Evolutionary conservation across 2,888 invertebrate species (phyloP).

Genomic region (Aelia acuminata): DNA sequence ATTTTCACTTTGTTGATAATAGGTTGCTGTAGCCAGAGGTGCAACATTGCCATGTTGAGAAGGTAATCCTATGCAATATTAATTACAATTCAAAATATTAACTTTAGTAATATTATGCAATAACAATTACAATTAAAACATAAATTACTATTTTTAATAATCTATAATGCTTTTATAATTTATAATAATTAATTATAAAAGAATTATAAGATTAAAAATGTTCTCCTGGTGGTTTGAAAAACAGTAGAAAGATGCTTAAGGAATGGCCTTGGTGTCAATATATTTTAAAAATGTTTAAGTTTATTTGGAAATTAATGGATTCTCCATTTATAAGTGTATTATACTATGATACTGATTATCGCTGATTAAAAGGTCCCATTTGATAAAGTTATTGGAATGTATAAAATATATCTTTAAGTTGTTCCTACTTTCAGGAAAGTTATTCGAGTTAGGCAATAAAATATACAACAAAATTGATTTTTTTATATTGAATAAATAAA

Average conservation of each 20-base stretch:
- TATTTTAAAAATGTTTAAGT: background rate
- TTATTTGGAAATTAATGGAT: background rate
- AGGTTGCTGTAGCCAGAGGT: slow-evolving; percentile 73
- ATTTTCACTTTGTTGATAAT: slow-evolving; percentile 74
- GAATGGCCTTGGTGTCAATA: background rate
- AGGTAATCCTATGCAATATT: slow-evolving; percentile 67
- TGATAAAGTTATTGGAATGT: background rate
- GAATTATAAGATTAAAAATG: background rate
- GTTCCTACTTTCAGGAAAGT: background rate
- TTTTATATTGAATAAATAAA: too few relatives aligned
- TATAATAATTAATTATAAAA: background rate
- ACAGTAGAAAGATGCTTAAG: background rate
- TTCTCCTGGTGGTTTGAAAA: background rate
- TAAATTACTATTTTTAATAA: background rate
- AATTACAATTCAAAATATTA: slow-evolving; percentile 16
- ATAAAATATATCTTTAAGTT: background rate
- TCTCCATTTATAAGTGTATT: background rate
- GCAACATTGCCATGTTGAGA: slow-evolving; percentile 73
- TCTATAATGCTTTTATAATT: background rate
- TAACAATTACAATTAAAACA: background rate
- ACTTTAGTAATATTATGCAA: background rate
- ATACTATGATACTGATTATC: background rate
- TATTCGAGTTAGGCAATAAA: background rate
- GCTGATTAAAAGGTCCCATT: background rate
- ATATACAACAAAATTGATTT: too few relatives aligned